Evolutionary conservation across 2,797 vertebrate species (phyloP).

Genomic region (Anas bahamensis): DNA sequence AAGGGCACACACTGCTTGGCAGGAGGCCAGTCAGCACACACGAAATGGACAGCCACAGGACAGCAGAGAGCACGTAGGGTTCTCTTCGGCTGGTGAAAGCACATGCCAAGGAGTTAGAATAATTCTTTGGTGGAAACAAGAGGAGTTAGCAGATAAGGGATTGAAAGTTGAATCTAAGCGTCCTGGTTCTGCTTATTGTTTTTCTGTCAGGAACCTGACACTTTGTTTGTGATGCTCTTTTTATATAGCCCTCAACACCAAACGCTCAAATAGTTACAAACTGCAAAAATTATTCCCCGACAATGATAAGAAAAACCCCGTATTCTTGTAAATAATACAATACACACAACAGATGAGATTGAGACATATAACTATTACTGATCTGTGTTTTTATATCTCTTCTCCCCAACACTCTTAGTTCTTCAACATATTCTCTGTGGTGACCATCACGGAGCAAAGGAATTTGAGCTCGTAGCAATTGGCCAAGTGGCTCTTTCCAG

Average conservation of each 20-base stretch:
- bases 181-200: neutral
- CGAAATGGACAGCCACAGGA: neutral
- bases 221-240: neutral
- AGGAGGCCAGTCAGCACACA: neutral
- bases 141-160: neutral
- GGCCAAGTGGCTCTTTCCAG: neutral
- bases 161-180: neutral
- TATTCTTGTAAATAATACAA: neutral
- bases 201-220: neutral
- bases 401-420: neutral
- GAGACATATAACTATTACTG: neutral
- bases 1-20: neutral
- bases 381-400: neutral
- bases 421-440: neutral
- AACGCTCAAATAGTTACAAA: neutral
- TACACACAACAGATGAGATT: neutral
- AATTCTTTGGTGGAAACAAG: neutral
- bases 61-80: rapidly evolving
- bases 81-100: neutral
- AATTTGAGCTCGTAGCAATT: neutral
- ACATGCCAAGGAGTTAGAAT: neutral
- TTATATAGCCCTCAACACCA: neutral
- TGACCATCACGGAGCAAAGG: neutral
- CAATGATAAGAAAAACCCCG: neutral
- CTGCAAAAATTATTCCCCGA: neutral